Base-by-base conservation (phyloP, 2,797 vertebrate species). In the Chrysocyon brachyurus region DNA sequence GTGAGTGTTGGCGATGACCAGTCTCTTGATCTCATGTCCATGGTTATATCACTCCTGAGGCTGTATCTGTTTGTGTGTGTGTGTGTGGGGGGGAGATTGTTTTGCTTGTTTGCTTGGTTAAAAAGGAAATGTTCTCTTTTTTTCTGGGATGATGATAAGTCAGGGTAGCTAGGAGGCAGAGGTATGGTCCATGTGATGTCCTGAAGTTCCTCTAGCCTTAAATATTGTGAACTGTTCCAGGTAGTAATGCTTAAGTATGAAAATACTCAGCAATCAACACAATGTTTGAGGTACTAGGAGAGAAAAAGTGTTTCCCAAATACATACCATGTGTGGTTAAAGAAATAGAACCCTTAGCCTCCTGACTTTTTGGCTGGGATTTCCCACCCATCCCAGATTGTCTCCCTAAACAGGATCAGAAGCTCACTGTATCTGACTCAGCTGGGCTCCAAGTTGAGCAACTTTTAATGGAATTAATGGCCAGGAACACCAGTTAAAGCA, bases 401-500 rank as follows among this genome's bases (percentile, higher is more conserved):
- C 59, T 82, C 28, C 31, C 14, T 78, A 24, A 59, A 63, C 22
- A 63, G 15, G n/a, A 63, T 52, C 31, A 12, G n/a, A 90, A 92
- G 56, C 31, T 57, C 31, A 68, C 56, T 85, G 24, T 57, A 31
- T 63, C 49, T 96, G 33, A 83, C 19, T 94, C 24, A 87, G 40
- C 64, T 93, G 75, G 16, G 17, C 70, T 97, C 84, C 91, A 75
- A 22, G 0, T 94, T 56, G 10, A 89, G 93, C 79, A 92, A 97
- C 87, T 97, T 97, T 97, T 97, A 95, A 97, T 97, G 94, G 91
- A 91, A 79, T 95, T 79, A 97, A 94, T 96, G 96, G 89, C 84
- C 78, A 96, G 24, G 73, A 98, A 83, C 40, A 57, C 36, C 40
- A 81, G 96, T 96, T 85, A 89, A 83, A 96, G 87, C 83, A 95